A percentile compares a stretch with the other conserved stretches of the same genome.
Evolutionary conservation across 2,888 invertebrate genomes (phyloP).

Genomic region (Anorthoa munda): DNA sequence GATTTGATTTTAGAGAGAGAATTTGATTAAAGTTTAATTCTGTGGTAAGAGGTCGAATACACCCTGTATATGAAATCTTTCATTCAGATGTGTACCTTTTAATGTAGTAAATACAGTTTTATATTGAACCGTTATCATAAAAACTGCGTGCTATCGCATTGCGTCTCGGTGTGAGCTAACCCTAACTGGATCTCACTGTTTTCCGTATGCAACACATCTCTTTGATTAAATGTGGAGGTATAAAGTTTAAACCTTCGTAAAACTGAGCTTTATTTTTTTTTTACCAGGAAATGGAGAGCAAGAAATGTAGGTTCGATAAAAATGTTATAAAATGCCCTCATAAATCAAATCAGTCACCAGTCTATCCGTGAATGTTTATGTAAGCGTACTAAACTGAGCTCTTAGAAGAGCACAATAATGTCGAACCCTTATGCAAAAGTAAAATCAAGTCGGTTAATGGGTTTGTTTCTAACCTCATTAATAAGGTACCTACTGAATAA

Average conservation of each 20-base stretch:
- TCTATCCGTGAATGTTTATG: background rate
- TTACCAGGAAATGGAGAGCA: constrained; percentile 2
- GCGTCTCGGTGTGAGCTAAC: constrained; percentile 26
- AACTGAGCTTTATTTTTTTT: constrained; percentile 27
- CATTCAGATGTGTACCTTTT: background rate
- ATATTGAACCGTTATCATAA: background rate
- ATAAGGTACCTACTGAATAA: no score
- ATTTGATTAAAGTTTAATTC: no score
- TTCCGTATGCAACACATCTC: constrained; percentile 18
- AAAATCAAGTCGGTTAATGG: no score
- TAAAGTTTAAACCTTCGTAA: constrained; percentile 30
- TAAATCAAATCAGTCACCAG: background rate
- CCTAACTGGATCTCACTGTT: background rate
- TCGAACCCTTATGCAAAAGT: no score
- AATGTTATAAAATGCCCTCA: no score
- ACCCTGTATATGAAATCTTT: background rate
- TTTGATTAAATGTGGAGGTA: constrained; percentile 40
- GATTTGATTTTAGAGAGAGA: no score
- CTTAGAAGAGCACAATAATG: no score
- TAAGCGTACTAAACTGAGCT: background rate
- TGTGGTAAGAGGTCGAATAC: no score
- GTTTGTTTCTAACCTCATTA: no score
- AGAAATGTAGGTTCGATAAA: background rate
- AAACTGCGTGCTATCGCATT: background rate
- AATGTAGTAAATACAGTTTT: background rate